Evolutionary conservation across 2,113 vertebrate species (phyloP).

Genomic region (Ceratotherium simum): DNA sequence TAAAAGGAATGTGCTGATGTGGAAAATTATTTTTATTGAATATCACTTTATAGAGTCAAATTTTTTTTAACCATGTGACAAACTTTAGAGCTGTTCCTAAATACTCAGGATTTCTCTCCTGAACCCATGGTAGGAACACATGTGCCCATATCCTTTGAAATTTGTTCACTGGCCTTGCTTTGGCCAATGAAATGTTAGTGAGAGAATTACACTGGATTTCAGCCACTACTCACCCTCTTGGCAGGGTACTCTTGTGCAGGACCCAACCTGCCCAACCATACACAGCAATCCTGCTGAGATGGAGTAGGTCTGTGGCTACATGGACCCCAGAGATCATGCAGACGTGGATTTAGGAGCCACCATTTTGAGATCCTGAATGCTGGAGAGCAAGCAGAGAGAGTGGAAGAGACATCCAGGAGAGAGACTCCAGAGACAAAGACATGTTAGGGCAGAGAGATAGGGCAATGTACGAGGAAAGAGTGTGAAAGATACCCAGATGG

Average conservation of each 20-base stretch:
- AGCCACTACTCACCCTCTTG: neutral
- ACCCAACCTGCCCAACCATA: neutral
- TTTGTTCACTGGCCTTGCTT: neutral
- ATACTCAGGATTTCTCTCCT: neutral
- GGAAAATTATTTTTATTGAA: neutral
- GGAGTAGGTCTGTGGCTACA: neutral
- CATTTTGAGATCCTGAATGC: neutral
- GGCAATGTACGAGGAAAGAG: rapidly evolving
- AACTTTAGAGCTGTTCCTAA: neutral
- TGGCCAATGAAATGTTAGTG: neutral
- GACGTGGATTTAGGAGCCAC: neutral
- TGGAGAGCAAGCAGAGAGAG: neutral
- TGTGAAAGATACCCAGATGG: neutral
- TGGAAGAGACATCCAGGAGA: neutral
- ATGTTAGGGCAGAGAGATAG: neutral
- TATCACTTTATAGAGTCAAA: neutral
- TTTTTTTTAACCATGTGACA: neutral
- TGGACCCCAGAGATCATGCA: neutral
- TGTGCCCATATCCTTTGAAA: neutral
- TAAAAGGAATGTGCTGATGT: neutral
- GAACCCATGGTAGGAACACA: neutral
- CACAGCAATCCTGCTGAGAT: neutral
- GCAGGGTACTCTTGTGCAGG: no score
- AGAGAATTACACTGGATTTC: neutral
- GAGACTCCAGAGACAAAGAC: neutral